phyloP scores from a whole-genome alignment of 2,113 vertebrate species.

The Chrysemys picta region DNA sequence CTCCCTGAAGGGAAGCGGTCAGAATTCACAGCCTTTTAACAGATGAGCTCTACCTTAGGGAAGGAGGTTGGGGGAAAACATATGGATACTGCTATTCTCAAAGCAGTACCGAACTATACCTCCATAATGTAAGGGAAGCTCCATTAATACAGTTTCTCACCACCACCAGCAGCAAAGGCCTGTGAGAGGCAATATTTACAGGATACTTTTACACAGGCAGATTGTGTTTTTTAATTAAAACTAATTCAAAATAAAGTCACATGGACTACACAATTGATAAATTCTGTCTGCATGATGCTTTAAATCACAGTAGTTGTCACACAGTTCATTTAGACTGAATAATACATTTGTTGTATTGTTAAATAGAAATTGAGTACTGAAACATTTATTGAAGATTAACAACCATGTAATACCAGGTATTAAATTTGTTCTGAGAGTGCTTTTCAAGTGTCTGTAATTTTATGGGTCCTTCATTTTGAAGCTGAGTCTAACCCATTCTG shows the following conservation, averaged over 20 bases:
- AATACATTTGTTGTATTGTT: neutral
- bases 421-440: neutral
- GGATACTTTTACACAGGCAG: neutral
- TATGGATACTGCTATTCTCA: neutral
- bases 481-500: neutral
- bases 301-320: neutral
- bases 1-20: constrained; percentile 55
- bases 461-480: neutral
- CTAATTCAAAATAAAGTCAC: neutral
- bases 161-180: neutral
- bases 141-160: neutral
- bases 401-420: neutral
- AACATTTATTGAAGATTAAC: neutral
- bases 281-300: neutral
- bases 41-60: constrained; percentile 61
- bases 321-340: neutral
- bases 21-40: constrained; percentile 62
- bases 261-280: neutral
- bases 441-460: neutral
- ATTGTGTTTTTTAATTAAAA: neutral
- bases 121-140: neutral
- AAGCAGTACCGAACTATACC: neutral
- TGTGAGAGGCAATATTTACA: neutral
- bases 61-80: neutral
- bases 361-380: neutral